phyloP scores from a whole-genome alignment of 2,113 vertebrate species.

The Rattus rattus region DNA sequence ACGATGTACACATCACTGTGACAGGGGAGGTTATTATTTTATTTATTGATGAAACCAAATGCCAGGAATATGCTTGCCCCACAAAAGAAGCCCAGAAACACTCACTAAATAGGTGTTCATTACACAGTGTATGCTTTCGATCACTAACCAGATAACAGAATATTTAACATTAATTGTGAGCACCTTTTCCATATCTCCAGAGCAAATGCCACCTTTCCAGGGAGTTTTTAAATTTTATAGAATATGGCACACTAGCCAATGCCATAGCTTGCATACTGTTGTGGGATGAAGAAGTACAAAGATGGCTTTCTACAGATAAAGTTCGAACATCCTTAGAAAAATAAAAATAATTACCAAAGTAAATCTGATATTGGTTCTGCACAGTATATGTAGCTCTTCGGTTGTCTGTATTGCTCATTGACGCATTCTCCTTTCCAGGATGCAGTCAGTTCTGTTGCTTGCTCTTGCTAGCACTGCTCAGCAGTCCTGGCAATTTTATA shows the following conservation, averaged over 20 bases:
- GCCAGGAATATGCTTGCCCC: background rate
- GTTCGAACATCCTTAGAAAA: background rate
- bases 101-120: background rate
- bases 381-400: background rate
- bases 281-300: background rate
- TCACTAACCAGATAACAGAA: background rate
- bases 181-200: background rate
- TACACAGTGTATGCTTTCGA: background rate
- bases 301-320: background rate
- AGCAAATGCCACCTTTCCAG: background rate
- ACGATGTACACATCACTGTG: background rate
- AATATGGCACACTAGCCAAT: background rate
- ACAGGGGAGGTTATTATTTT: background rate
- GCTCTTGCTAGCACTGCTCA: background rate
- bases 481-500: conserved; percentile 44
- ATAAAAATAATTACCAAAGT: background rate
- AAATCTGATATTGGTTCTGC: background rate
- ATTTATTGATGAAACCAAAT: background rate
- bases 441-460: background rate
- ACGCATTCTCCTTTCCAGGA: background rate
- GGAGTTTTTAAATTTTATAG: background rate
- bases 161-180: background rate
- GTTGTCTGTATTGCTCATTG: background rate
- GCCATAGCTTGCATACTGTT: background rate
- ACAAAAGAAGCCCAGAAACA: background rate